These are phyloP conservation scores for Micrasema longulum DNA, from an alignment of 1,140 invertebrate genomes.

Conservation along the genomic window DNA sequence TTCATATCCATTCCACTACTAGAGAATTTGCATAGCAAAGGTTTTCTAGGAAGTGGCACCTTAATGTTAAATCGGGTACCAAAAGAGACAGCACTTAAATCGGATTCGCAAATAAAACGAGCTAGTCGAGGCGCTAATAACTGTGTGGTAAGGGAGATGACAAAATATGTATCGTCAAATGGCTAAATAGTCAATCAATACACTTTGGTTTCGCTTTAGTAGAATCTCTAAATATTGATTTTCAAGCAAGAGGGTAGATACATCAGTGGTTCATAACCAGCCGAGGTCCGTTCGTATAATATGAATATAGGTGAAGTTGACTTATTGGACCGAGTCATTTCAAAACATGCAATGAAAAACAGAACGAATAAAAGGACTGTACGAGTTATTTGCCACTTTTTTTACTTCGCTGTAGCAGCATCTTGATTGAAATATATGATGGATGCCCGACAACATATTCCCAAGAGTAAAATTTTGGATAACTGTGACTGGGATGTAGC, in stretches of 20 bases:
- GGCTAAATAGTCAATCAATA: background rate
- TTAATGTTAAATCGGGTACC: slow-evolving; percentile 37
- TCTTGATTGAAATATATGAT: slow-evolving; percentile 44
- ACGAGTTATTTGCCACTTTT: slow-evolving; percentile 44
- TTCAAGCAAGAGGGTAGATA: too few relatives aligned
- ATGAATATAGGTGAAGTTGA: slow-evolving; percentile 34
- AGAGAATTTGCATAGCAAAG: slow-evolving; percentile 31
- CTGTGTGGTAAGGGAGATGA: background rate
- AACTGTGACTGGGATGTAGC: slow-evolving; percentile 4
- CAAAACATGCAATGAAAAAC: slow-evolving; percentile 19
- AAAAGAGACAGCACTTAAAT: background rate
- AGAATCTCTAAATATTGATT: background rate
- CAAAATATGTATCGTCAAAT: slow-evolving; percentile 1
- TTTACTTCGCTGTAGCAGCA: slow-evolving; percentile 47
- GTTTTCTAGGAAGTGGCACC: slow-evolving; percentile 41
- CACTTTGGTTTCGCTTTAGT: background rate
- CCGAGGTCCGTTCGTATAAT: slow-evolving; percentile 19
- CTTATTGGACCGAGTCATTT: slow-evolving; percentile 37
- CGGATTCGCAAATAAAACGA: background rate
- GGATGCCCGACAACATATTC: slow-evolving; percentile 11
- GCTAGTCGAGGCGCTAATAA: background rate
- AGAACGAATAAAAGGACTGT: slow-evolving; percentile 32
- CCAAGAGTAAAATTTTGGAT: slow-evolving; percentile 2
- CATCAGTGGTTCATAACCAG: background rate
- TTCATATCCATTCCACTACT: slow-evolving; percentile 47